Evolutionary conservation across 2,797 vertebrate genomes (phyloP), one percentile per base, ranked within the genome.

Genomic region (Dipus sagitta): DNA sequence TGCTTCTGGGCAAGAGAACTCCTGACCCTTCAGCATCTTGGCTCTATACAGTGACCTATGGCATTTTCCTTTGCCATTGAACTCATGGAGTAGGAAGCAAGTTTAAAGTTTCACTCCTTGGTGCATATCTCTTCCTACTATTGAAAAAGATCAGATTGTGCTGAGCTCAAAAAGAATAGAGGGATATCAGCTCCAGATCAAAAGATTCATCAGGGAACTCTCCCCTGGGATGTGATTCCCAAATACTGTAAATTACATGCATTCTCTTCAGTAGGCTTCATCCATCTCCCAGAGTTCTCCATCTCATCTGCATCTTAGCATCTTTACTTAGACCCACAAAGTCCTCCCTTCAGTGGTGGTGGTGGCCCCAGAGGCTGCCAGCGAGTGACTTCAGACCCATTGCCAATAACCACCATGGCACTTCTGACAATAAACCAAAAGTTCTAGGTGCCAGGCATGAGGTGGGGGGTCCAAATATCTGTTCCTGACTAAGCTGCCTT

Each of bases 401-500:
- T 95, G 97, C 94, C 95, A 95, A 84, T 24, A 28, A 84, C 80
- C 34, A 30, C 78, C 28, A 65, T 89, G 94, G 87, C 18, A 70
- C 38, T 92, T 93, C 86, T 91, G 95, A 93, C 65, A 34, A 34
- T 32, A 28, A 70, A 80, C 95, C 95, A 96, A 62, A 87, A 83
- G 84, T 80, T 94, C 75, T 74, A 86, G 90, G 80, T 92, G 95
- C 95, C 94, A 94, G 90, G 65, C 93, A 30, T 85, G 83, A 96
- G 86, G 92, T 94, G 54, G 83, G 74, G 88, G 90, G 78, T 96
- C 79, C 94, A 95, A 92, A 94, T 88, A 85, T 84, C 67, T 70
- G 47, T 81, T 83, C 72, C 83, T 94, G 74, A 86, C 84, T 86
- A 93, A 94, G 86, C 58, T 90, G 64, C 87, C 84, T 92, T 93